These are phyloP conservation scores for Chromoteleia sp. DNA, from an alignment of 2,888 invertebrate species.

Conservation along the genomic window DNA sequence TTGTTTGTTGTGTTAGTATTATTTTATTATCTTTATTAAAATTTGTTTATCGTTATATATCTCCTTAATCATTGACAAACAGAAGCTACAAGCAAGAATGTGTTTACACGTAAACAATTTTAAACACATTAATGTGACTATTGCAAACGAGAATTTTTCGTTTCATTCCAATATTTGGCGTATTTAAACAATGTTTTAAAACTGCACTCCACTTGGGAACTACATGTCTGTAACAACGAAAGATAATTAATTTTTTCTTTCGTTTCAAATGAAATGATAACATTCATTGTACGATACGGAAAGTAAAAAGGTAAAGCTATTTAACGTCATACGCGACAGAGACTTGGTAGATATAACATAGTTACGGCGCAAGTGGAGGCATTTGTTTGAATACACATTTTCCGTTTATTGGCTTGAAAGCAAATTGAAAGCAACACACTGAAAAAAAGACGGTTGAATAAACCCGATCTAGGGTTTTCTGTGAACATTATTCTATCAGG, in stretches of 20 bases:
- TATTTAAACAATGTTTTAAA: neutral
- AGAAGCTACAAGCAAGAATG: too few species aligned
- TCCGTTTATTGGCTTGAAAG: slow-evolving; percentile 52
- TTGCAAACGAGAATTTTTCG: too few species aligned
- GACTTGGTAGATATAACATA: slow-evolving; percentile 27
- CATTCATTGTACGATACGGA: neutral
- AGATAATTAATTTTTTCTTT: neutral
- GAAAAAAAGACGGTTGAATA: slow-evolving; percentile 5
- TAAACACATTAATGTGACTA: too few species aligned
- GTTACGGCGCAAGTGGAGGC: slow-evolving; percentile 39
- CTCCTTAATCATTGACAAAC: too few species aligned
- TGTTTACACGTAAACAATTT: too few species aligned
- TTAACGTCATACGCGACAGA: slow-evolving; percentile 11
- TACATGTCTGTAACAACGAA: neutral
- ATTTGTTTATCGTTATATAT: too few species aligned
- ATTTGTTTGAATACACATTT: slow-evolving; percentile 56
- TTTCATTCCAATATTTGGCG: too few species aligned
- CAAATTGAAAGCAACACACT: slow-evolving; percentile 54
- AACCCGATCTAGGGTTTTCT: slow-evolving; percentile 1
- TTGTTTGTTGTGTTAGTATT: too few species aligned
- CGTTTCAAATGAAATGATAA: slow-evolving; percentile 10
- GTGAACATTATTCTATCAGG: slow-evolving; percentile 33
- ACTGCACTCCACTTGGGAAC: neutral
- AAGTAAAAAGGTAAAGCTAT: slow-evolving; percentile 18
- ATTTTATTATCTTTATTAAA: too few species aligned